phyloP scores from a whole-genome alignment of 2,113 vertebrate species.

The Ptyas mucosa region DNA sequence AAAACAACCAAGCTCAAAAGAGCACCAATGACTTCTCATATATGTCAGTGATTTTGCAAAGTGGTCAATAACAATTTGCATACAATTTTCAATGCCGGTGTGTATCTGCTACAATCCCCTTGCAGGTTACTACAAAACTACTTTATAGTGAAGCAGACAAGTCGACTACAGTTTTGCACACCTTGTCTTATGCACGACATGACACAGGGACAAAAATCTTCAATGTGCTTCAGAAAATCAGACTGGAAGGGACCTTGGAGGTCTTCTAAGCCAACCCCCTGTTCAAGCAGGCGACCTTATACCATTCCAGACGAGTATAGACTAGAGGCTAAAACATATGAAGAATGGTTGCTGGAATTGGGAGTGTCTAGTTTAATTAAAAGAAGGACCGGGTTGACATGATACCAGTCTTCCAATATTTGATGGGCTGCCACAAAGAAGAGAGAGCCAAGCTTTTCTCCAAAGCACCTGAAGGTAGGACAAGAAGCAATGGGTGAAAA shows the following conservation, averaged over 20 bases:
- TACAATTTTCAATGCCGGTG: background rate
- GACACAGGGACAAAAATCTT: background rate
- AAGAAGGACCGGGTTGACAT: too few species aligned
- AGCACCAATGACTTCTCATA: background rate
- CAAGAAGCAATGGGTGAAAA: too few species aligned
- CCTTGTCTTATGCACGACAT: background rate
- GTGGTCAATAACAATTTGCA: background rate
- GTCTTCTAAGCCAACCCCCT: background rate
- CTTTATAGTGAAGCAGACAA: background rate
- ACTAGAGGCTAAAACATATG: too few species aligned
- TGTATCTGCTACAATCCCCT: background rate
- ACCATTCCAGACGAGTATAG: background rate
- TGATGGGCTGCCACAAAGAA: too few species aligned
- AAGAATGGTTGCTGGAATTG: too few species aligned
- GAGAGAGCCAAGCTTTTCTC: too few species aligned
- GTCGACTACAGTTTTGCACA: too few species aligned
- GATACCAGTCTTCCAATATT: too few species aligned
- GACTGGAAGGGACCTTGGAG: background rate
- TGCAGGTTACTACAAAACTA: background rate
- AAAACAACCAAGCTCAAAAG: background rate
- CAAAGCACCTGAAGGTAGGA: too few species aligned
- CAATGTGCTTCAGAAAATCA: background rate
- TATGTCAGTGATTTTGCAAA: background rate
- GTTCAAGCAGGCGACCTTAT: background rate
- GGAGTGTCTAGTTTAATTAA: too few species aligned